These are phyloP conservation scores for Mythimna impura DNA, from an alignment of 2,888 invertebrate genomes.

Conservation along the genomic window DNA sequence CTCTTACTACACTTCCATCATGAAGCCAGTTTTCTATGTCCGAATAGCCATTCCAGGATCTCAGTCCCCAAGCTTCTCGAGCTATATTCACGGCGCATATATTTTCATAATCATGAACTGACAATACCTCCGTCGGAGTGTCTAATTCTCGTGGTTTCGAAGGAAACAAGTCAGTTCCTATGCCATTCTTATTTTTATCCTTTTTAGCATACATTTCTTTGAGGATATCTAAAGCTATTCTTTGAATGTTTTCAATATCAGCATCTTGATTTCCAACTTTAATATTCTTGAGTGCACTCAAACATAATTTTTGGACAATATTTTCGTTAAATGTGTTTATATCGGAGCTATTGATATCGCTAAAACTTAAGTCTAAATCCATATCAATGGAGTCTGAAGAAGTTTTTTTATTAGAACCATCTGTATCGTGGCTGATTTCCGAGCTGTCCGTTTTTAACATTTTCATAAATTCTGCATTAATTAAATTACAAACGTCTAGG, in stretches of 20 bases:
- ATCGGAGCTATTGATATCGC: slow-evolving; percentile 89
- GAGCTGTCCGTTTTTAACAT: slow-evolving; percentile 83
- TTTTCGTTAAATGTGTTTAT: slow-evolving; percentile 90
- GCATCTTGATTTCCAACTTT: slow-evolving; percentile 90
- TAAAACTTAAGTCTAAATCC: slow-evolving; percentile 89
- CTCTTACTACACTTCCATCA: slow-evolving; percentile 91
- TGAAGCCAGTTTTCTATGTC: slow-evolving; percentile 92
- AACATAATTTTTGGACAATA: slow-evolving; percentile 88
- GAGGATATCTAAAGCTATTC: slow-evolving; percentile 88
- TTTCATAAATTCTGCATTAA: slow-evolving; percentile 81
- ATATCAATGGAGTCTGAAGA: slow-evolving; percentile 89
- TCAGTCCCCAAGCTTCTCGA: slow-evolving; percentile 91
- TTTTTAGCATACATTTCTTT: slow-evolving; percentile 89
- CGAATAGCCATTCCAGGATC: slow-evolving; percentile 92
- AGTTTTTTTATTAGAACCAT: slow-evolving; percentile 87
- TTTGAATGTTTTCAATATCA: slow-evolving; percentile 89
- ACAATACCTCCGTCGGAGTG: slow-evolving; percentile 90
- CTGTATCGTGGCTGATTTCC: slow-evolving; percentile 86
- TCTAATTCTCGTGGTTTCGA: slow-evolving; percentile 87
- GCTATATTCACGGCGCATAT: slow-evolving; percentile 92
- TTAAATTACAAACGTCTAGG: slow-evolving; percentile 78
- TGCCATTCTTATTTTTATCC: slow-evolving; percentile 82
- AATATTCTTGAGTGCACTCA: slow-evolving; percentile 89
- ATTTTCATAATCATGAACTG: slow-evolving; percentile 92
- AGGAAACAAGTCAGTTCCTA: slow-evolving; percentile 76